phyloP scores from a whole-genome alignment of 64 coral and sea anemone genomes.

The Stichodactyla helianthus region DNA sequence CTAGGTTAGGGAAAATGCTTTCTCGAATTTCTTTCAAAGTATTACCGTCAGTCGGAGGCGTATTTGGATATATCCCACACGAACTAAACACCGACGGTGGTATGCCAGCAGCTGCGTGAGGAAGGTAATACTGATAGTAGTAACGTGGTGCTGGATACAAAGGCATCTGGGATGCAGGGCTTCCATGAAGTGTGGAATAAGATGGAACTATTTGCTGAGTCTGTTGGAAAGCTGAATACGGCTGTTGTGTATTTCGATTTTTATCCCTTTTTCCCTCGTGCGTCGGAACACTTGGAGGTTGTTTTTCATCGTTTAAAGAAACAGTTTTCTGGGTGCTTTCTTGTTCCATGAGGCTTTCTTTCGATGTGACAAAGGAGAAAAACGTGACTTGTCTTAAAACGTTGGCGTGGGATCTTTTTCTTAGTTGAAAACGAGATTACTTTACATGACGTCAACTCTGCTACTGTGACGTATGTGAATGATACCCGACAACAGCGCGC shows the following conservation, averaged over 20 bases:
- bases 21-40: neutral
- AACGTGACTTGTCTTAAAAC: neutral
- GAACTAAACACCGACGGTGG: neutral
- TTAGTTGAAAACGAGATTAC: neutral
- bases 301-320: neutral
- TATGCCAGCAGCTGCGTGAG: neutral
- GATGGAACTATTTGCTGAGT: neutral
- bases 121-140: constrained; percentile 50
- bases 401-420: neutral
- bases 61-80: constrained; percentile 18
- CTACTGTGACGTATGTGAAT: neutral
- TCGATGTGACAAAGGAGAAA: neutral
- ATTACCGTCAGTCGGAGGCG: constrained; percentile 7
- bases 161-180: constrained; percentile 15
- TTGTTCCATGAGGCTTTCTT: neutral
- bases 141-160: constrained; percentile 40
- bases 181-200: neutral
- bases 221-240: neutral
- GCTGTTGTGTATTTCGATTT: neutral
- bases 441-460: neutral
- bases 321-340: neutral
- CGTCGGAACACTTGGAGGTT: neutral
- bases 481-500: neutral
- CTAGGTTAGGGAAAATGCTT: neutral
- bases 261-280: neutral